Base-by-base conservation (phyloP, 2,797 vertebrate genomes). In the Myripristis jacobus region DNA sequence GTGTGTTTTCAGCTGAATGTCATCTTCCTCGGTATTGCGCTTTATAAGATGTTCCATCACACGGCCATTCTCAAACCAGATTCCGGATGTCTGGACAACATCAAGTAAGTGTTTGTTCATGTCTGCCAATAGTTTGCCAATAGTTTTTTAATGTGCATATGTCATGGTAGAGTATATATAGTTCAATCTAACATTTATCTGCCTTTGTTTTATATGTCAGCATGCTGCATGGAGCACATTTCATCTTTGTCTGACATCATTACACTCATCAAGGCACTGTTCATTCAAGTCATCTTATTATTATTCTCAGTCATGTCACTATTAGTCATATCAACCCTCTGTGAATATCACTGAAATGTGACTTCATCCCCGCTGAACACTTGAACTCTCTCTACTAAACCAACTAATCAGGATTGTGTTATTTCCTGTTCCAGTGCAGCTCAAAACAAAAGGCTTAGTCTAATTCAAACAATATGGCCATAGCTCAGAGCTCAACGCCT, bases 21-120 rank as follows among this genome's bases (percentile, higher is more conserved):
- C 75, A 99, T 99, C 93, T 99, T 99, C 94, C 95, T 99, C 60
- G 98, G 97, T 73, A 98, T 99, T 54, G 98, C 98, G 53, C 96
- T 99, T 41, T 99, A 99, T 92, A 99, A 99, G 95, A 99, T 99
- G 98, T 99, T 99, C 93, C 98, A 99, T 91, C 98, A 99, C 79
- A 98, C 98, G 31, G 97, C 98, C 80, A 98, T 99, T 91, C 93
- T 99, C 91, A 99, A 99, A 93, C 98, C 98, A 1, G 98, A 99
- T 92, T 98, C 97, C 6, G 97, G 98, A 84, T 99, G 98, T 92
- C 95, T 99, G 90, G 98, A 99, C 93, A 99, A 99, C 91, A 99
- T 99, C 94, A 99, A 98, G 98, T 99, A 96, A 98, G 98, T 94
- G 68, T 69, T 59, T 64, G 12, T 70, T 6, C 58, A 58, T 63